Conservation (phyloP, 2,113 vertebrate species). For the Dolichotis patagonum region DNA sequence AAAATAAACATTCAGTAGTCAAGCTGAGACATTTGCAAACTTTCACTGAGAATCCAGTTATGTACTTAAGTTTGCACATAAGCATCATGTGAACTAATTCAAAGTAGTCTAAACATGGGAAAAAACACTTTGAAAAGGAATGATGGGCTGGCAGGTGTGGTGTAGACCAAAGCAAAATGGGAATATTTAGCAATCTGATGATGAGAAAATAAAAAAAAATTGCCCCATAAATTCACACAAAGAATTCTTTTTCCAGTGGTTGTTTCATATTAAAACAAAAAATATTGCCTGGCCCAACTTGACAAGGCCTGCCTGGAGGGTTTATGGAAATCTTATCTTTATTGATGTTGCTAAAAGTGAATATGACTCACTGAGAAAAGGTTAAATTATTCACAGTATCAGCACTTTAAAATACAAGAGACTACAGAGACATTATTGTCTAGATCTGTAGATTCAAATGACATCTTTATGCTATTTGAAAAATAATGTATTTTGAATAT, state of each 20-base stretch:
- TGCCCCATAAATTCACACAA: not conserved
- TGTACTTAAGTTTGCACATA: not conserved
- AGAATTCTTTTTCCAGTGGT: constrained; percentile 3
- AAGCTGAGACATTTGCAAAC: not conserved
- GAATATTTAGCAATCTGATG: not conserved
- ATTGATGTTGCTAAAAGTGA: constrained; percentile 46
- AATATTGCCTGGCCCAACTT: not conserved
- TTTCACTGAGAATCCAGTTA: not conserved
- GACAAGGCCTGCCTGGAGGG: not conserved
- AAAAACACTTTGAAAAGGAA: not conserved
- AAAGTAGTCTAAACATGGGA: not conserved
- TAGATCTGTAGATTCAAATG: not conserved
- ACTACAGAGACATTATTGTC: constrained; percentile 6
- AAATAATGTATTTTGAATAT: constrained; percentile 22
- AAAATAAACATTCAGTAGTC: not conserved
- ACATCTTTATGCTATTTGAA: not conserved
- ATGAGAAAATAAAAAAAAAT: not conserved
- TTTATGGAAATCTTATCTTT: not conserved
- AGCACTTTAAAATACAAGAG: not conserved
- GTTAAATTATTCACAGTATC: constrained; percentile 56
- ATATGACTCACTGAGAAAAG: constrained; percentile 61
- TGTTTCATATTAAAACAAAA: not conserved
- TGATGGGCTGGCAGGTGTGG: not conserved
- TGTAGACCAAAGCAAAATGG: not conserved
- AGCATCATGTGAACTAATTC: not conserved